Base-by-base conservation (phyloP, 1,140 invertebrate genomes). In the Brachionus paranguensis region DNA sequence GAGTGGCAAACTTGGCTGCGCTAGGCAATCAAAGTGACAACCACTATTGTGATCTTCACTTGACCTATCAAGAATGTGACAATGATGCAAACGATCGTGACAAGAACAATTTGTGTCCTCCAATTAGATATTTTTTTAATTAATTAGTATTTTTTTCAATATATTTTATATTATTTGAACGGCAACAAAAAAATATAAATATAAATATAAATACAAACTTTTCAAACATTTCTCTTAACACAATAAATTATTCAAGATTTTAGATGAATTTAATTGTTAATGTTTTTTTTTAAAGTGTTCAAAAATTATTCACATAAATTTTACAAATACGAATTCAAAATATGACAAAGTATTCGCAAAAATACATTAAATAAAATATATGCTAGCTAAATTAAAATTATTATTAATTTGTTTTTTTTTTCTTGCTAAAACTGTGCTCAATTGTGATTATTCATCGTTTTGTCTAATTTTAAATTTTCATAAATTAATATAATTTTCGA, bases 31-130 rank as follows among this genome's bases (percentile, higher is more conserved):
- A 24, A 50, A 72, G 68, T 45, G 33, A 37, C 33, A 55, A 60
- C 5, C 11, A 53, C 20, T 81, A 81, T 64, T 64, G 33, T 20
- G 78, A 81, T 29, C 37, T 81, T 24, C 64, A 43, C 53, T 68
- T 81, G 20, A 81, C 78, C 11, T 81, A 81, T 68, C 47, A 81
- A 64, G 78, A 81, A 81, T 81, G 78, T 68, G 78, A 81, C 24
- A 41, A 64, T 27, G 72, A 76, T 76, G 12, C n/a, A 6, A 41
- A 64, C 10, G 33, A 81, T 68, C 50, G 78, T 8, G 78, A 81
- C 17, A 64, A 81, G 27, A 81, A 81, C 45, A 81, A 81, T 60
- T 64, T 81, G 29, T 81, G 78, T 81, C 78, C 78, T 12, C 78
- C 78, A 5, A 81, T 81, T 45, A 64, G 78, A 45, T 81, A 81